These are phyloP conservation scores for Drosophila busckii DNA, from an alignment of 1,140 invertebrate genomes.

Conservation along the genomic window DNA sequence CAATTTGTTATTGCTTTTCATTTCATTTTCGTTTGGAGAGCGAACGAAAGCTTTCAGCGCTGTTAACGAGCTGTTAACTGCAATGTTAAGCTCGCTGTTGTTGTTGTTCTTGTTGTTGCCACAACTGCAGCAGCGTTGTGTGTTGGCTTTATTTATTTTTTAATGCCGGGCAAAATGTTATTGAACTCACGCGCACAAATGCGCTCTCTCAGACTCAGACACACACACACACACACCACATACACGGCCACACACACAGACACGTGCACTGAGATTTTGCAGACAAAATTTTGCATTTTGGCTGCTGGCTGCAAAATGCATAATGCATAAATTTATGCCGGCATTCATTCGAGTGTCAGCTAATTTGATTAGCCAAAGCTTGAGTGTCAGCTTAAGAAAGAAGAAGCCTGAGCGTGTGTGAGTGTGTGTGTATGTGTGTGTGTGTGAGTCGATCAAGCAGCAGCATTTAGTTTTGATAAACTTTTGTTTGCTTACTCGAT, in stretches of 20 bases:
- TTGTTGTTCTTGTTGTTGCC: not conserved
- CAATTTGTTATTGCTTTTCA: no score
- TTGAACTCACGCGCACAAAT: constrained; percentile 59
- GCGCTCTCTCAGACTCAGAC: not conserved
- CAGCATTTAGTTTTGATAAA: constrained; percentile 4
- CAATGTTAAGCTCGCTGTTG: constrained; percentile 5
- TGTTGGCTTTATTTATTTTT: constrained; percentile 68
- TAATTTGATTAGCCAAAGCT: constrained; percentile 40
- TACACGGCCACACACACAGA: not conserved
- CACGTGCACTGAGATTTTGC: not conserved
- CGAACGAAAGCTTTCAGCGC: constrained; percentile 18
- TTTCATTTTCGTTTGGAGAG: no score
- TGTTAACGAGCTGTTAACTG: constrained; percentile 14
- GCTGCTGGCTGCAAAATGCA: constrained; percentile 41
- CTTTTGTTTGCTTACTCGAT: not conserved
- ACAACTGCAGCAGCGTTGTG: constrained; percentile 46
- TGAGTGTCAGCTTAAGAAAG: constrained; percentile 29
- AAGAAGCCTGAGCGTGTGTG: no score
- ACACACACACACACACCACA: not conserved
- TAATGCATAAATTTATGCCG: constrained; percentile 41
- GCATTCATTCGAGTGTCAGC: constrained; percentile 26
- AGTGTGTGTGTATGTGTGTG: no score
- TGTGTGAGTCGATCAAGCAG: no score
- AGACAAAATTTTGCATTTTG: constrained; percentile 15
- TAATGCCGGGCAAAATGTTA: constrained; percentile 68